Evolutionary conservation across 2,888 invertebrate genomes (phyloP), one percentile per base, ranked within the genome.

Genomic region (Drosophila mimetica): DNA sequence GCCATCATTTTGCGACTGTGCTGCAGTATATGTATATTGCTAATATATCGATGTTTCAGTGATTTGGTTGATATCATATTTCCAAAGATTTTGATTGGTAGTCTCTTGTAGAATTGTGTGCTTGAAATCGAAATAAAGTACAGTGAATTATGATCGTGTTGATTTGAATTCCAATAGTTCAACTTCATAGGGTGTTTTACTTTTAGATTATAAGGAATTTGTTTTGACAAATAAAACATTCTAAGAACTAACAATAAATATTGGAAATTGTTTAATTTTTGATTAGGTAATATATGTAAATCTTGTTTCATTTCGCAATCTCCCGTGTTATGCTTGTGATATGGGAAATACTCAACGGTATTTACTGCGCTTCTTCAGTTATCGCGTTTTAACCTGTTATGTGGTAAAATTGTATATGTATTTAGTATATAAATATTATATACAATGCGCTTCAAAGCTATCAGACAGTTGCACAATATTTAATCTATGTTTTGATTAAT

Each of bases 321-420:
- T 52, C 52, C 66, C 52, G 36, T 44, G 14, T 34, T 30, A 42
- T 51, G 34, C 13, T 16, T 51, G 28, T 42, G 65, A 52, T 65
- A 64, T 64, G 59, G 58, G 20, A 46, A 58, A 59, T 39, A 59
- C 71, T 42, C 28, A 28, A 34, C 51, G 16, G 50, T 46, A 67
- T 59, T 46, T 60, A n/a, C 16, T 28, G 30, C 20, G 37, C 32
- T 54, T 46, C 22, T 37, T 60, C 37, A 60, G 30, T 37, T 44
- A 20, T 42, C 44, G 44, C 20, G 37, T 46, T 32, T 14, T 39
- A 30, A 50, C 44, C 42, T 32, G 36, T 69, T 69, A 57, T 28
- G 44, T 51, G 58, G 50, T 51, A 70, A 70, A 54, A 58, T 70
- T 58, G 70, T 70, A 70, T 69, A 39, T 39, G 69, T 67, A 37